Percentiles rank a stretch among this genome's conserved stretches.
Evolutionary conservation across 1,140 invertebrate species (phyloP).

Genomic region (Sogatella furcifera): DNA sequence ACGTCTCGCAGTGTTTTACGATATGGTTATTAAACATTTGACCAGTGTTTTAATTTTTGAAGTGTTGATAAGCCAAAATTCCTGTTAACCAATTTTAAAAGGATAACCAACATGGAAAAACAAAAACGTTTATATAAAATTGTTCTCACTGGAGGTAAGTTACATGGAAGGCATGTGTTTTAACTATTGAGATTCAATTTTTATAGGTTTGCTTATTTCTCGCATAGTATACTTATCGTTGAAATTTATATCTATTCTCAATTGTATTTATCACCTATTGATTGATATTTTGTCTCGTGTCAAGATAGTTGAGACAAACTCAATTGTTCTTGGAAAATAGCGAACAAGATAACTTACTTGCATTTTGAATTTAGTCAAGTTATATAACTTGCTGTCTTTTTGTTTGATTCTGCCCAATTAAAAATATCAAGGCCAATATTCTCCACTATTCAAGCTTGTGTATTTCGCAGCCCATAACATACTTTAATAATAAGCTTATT

Average conservation of each 20-base stretch:
- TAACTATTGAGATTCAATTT: neutral
- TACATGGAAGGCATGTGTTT: neutral
- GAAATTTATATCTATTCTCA: neutral
- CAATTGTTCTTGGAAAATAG: too few species aligned
- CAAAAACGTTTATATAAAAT: neutral
- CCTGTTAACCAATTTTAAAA: neutral
- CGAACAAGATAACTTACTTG: too few species aligned
- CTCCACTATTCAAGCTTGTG: too few species aligned
- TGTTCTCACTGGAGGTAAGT: conserved; percentile 1
- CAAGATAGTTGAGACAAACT: too few species aligned
- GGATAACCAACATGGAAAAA: neutral
- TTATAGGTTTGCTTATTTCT: neutral
- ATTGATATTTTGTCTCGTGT: neutral
- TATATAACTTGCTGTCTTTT: too few species aligned
- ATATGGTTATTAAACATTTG: neutral
- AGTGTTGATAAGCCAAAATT: neutral
- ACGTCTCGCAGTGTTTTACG: neutral
- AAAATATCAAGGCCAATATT: too few species aligned
- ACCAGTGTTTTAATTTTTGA: neutral
- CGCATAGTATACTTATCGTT: neutral
- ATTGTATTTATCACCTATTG: neutral
- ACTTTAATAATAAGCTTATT: too few species aligned
- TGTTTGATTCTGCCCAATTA: too few species aligned
- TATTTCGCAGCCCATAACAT: too few species aligned
- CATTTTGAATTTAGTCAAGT: too few species aligned